Conservation (phyloP, 2,113 vertebrate species). For the Pagrus major region DNA sequence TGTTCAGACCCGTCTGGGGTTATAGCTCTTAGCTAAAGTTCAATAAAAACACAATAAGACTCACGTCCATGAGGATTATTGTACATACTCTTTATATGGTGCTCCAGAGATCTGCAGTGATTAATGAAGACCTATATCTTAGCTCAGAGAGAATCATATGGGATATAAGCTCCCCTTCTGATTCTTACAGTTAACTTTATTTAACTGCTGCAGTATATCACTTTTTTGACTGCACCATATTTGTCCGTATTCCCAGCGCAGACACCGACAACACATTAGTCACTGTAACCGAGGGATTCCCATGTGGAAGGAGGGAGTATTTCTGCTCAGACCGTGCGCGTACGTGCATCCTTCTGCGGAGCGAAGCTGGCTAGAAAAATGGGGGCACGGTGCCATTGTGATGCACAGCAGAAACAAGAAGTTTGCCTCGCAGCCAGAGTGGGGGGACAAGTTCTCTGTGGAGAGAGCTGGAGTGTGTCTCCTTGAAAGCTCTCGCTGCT, state of each 20-base stretch:
- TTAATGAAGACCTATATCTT: constrained; percentile 54
- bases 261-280: constrained; percentile 66
- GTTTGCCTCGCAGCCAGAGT: constrained; percentile 39
- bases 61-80: constrained; percentile 11
- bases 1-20: background rate
- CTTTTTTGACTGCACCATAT: constrained; percentile 54
- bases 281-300: constrained; percentile 64
- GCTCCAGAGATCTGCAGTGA: constrained; percentile 38
- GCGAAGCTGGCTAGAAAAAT: constrained; percentile 48
- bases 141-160: constrained; percentile 29
- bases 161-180: constrained; percentile 23
- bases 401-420: constrained; percentile 39
- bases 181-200: constrained; percentile 59
- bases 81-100: constrained; percentile 12
- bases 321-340: constrained; percentile 34
- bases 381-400: constrained; percentile 60
- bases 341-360: constrained; percentile 31
- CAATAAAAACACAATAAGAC: constrained; percentile 10
- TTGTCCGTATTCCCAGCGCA: constrained; percentile 64
- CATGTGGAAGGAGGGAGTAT: constrained; percentile 55
- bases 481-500: constrained; percentile 60
- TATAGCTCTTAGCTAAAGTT: background rate
- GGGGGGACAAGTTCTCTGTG: constrained; percentile 30
- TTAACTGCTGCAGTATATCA: constrained; percentile 63
- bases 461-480: constrained; percentile 43